Evolutionary conservation across 2,888 invertebrate genomes (phyloP), one percentile per base, ranked within the genome.

Genomic region (Idaea aversata): DNA sequence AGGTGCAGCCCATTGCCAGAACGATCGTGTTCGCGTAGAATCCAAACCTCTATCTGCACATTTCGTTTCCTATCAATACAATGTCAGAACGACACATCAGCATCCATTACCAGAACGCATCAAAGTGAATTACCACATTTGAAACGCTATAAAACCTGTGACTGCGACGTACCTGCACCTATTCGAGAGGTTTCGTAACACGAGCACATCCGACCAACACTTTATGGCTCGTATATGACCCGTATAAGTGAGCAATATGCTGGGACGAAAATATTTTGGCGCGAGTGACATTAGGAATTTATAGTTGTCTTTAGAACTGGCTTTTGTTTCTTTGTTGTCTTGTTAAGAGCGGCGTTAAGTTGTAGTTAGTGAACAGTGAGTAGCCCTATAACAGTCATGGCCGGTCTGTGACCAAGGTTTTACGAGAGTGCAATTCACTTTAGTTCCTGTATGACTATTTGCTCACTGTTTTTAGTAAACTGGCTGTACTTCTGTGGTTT

Each of bases 211-310:
- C 75, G 75, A 73, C 74, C 66, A 66, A 75, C 77, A 76, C 78
- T 86, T 88, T 87, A 87, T 82, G 83, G 77, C 73, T 85, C 77
- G 83, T 87, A 84, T 36, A 36, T 10, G 36, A 10, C 10, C 10
- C 47, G 47, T 47, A 47, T 86, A 85, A 83, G 84, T 76, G 77
- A 74, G 75, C 83, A 85, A 87, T 80, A 86, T 84, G 86, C 86
- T 83, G 76, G 70, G 71, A 76, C 77, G 77, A 65, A 83, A 80
- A 81, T 78, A 79, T 82, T 84, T 81, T 76, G 73, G 74, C 71
- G 77, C 65, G 61, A 73, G 58, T 65, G 63, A 65, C 67, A 67
- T 70, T 65, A 70, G 58, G 62, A 63, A 68, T 70, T 70, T 73
- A 72, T 69, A 70, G 70, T 66, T 15, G 63, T 69, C 67, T 71